Evolutionary conservation across 2,888 invertebrate species (phyloP).

Genomic region (Aleiodes leptofemur): DNA sequence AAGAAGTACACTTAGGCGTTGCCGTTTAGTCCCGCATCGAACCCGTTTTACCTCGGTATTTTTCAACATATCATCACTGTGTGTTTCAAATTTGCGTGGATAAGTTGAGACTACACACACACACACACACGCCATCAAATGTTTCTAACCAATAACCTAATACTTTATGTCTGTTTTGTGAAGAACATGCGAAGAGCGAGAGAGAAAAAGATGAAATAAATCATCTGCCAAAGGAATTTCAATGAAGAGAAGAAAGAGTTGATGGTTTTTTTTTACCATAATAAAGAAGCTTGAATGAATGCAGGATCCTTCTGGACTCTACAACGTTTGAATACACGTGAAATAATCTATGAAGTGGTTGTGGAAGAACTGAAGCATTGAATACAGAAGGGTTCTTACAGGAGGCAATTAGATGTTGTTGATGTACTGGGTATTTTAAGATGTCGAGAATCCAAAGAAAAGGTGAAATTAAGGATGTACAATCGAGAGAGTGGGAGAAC

Average conservation of each 20-base stretch:
- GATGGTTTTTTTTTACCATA: background rate
- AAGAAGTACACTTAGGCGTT: background rate
- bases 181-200: background rate
- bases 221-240: background rate
- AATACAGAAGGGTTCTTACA: background rate
- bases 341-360: background rate
- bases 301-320: too few relatives aligned
- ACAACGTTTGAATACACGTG: too few relatives aligned
- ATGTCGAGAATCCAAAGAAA: background rate
- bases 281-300: too few relatives aligned
- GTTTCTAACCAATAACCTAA: background rate
- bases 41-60: constrained; percentile 38
- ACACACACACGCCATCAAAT: background rate
- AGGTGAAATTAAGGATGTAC: background rate
- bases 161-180: background rate
- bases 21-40: constrained; percentile 46
- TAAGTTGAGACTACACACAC: background rate
- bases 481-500: too few relatives aligned
- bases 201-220: background rate
- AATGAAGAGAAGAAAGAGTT: too few relatives aligned
- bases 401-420: constrained; percentile 6
- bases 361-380: background rate
- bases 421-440: background rate
- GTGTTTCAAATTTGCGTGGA: background rate
- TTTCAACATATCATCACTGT: constrained; percentile 11